Percentiles rank a stretch among this genome's conserved stretches.
Conservation (phyloP, 2,888 invertebrate species). For the Microplitis deprimator region DNA sequence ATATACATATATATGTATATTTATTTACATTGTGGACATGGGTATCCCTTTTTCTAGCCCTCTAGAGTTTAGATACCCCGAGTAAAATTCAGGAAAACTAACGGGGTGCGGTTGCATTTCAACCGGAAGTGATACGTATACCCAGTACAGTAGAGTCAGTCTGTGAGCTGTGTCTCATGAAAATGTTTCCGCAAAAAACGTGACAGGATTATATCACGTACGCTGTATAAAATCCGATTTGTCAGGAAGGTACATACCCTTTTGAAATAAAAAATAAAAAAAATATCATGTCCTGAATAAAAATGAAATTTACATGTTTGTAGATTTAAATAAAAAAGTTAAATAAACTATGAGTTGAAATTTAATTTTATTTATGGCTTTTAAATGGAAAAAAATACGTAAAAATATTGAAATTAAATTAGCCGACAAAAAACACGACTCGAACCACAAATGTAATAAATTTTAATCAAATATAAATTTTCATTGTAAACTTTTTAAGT, state of each 20-base stretch:
- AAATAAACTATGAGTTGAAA: not conserved
- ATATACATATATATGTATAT: not conserved
- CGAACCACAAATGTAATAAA: not conserved
- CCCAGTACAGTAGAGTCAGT: slow-evolving; percentile 5
- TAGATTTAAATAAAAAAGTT: not conserved
- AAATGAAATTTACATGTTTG: slow-evolving; percentile 2
- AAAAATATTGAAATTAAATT: slow-evolving; percentile 5
- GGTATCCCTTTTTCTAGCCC: not conserved
- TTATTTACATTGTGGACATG: slow-evolving; percentile 1
- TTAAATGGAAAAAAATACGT: slow-evolving; percentile 2
- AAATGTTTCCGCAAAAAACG: slow-evolving; percentile 19
- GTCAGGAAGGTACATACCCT: slow-evolving; percentile 18
- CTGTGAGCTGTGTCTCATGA: slow-evolving; percentile 5
- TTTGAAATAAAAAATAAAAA: slow-evolving; percentile 5
- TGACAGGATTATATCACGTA: slow-evolving; percentile 28
- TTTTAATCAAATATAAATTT: not conserved
- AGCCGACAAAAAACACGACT: not conserved
- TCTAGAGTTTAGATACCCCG: slow-evolving; percentile 7
- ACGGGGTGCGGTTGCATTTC: slow-evolving; percentile 33
- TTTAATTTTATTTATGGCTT: not conserved
- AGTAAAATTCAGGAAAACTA: slow-evolving; percentile 31
- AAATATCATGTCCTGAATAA: not conserved
- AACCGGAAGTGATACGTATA: slow-evolving; percentile 36
- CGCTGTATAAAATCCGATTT: slow-evolving; percentile 26
- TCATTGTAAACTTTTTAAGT: not conserved